These are phyloP conservation scores for Paramormyrops kingsleyae DNA, from an alignment of 2,113 vertebrate species.

Conservation along the genomic window DNA sequence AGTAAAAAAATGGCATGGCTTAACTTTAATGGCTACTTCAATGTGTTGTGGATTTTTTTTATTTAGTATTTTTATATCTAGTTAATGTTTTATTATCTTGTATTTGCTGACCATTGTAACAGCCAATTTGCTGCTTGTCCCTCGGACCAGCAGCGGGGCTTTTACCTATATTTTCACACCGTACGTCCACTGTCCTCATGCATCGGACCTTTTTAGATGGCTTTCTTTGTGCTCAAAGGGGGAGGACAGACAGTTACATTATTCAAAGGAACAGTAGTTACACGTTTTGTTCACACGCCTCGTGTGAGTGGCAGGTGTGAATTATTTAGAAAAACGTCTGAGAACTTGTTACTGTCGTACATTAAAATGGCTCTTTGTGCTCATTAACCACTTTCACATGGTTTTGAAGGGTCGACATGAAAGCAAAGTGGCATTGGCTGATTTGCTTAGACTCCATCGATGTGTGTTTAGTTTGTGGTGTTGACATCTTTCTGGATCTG, in stretches of 20 bases:
- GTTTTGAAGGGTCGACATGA: neutral
- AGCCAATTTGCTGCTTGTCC: neutral
- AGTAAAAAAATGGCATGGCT: neutral
- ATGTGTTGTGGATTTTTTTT: neutral
- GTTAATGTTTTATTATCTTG: neutral
- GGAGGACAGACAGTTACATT: neutral
- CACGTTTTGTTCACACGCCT: neutral
- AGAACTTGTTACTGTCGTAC: neutral
- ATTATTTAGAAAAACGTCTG: neutral
- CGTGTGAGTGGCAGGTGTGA: neutral
- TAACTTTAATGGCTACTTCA: neutral
- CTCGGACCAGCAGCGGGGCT: neutral
- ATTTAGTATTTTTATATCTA: neutral
- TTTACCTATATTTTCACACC: neutral
- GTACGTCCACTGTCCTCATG: neutral
- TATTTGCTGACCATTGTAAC: neutral
- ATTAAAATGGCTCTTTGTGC: neutral
- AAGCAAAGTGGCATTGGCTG: neutral
- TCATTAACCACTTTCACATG: neutral
- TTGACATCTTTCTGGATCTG: neutral
- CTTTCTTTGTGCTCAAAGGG: neutral
- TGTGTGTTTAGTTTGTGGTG: neutral
- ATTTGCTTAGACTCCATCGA: neutral
- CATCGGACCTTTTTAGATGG: neutral
- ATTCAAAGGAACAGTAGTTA: neutral